These are phyloP conservation scores for Hexactinellida sp. DNA, from an alignment of 37 sponge, comb jelly and placozoan genomes.

Conservation along the genomic window DNA sequence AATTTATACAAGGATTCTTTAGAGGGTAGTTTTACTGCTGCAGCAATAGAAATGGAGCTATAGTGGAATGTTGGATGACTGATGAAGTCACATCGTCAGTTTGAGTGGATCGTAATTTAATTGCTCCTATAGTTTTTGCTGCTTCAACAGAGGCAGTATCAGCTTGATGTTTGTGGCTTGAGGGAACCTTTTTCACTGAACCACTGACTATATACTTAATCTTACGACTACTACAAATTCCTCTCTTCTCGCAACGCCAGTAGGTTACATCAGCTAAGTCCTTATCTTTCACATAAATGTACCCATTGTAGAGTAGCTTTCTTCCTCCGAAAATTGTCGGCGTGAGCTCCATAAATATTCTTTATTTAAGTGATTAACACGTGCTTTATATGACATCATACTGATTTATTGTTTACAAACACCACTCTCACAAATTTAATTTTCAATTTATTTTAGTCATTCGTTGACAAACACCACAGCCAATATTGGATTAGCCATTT, in stretches of 20 bases:
- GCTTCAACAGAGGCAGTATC: not conserved
- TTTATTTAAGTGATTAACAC: not conserved
- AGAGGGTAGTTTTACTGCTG: slow-evolving; percentile 4
- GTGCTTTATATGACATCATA: not conserved
- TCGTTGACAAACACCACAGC: no score
- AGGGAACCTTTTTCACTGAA: not conserved
- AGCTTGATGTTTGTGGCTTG: not conserved
- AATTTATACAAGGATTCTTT: not conserved
- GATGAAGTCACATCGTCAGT: slow-evolving; percentile 9
- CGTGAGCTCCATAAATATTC: not conserved
- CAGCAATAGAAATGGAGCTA: not conserved
- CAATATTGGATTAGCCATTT: no score
- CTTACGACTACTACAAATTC: not conserved
- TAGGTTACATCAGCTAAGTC: not conserved
- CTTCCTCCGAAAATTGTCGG: not conserved
- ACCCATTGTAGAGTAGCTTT: not conserved
- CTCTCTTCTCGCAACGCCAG: slow-evolving; percentile 16
- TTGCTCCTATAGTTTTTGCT: not conserved
- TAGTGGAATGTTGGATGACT: not conserved
- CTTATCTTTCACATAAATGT: not conserved
- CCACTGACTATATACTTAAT: not conserved
- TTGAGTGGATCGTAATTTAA: not conserved
- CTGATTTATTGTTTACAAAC: not conserved
- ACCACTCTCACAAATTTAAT: not conserved
- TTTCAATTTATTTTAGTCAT: no score